Base-by-base conservation (phyloP, 2,797 vertebrate species). In the Pipistrellus pygmaeus region DNA sequence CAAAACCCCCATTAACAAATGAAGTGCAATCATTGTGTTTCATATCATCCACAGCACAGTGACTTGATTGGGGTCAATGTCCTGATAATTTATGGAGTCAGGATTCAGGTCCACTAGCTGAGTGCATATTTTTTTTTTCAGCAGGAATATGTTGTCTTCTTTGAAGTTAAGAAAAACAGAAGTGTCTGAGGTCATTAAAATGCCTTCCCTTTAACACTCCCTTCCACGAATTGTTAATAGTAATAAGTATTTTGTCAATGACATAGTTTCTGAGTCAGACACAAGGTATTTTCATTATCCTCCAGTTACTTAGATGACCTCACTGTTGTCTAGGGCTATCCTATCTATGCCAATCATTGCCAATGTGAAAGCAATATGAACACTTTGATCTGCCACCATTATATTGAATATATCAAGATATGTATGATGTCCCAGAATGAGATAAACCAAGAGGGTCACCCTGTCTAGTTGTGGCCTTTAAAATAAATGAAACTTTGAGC, bases 331-430 rank as follows among this genome's bases (percentile, higher is more conserved):
- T 75, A 71, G 13, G 72, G 57, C 18, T 75, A 57, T 86, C 3
- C 27, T n/a, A 84, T 21, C 23, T 18, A 20, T 57, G 71, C 14
- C 53, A 44, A 53, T 95, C 71, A 72, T 15, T 10, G 64, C 25
- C 51, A 88, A 3, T 13, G 14, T 69, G 38, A 38, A 88, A 41
- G 17, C 23, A 72, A 83, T 81, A 35, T 32, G 14, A 85, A 10
- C 14, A n/a, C 8, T 92, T 77, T 3, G 2, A 38, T 27, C 71
- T 48, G 46, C n/a, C 15, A 27, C 12, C 5, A 6, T 75, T 64
- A 57, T 92, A n/a, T n/a, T n/a, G n/a, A n/a, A n/a, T n/a, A 51
- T 90, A 85, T 69, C 46, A 93, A 82, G 20, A 48, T 73, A 23
- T 20, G 66, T 11, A 13, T 32, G 32, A 66, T 66, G 25, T 60